These are phyloP conservation scores for Notarius quadriscutis DNA, from an alignment of 2,113 vertebrate genomes.

Conservation along the genomic window DNA sequence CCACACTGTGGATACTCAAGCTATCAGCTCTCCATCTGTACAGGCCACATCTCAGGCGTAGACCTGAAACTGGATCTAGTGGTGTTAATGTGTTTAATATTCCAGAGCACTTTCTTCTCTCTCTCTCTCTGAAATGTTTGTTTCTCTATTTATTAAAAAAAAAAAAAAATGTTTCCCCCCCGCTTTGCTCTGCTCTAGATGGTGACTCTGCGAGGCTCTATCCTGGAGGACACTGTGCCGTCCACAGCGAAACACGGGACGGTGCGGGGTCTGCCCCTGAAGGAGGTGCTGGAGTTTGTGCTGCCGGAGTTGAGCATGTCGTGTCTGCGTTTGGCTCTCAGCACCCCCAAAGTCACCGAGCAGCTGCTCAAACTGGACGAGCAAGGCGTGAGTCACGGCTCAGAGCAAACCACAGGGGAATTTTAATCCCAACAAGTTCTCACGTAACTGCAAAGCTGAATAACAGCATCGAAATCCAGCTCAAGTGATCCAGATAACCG, in stretches of 20 bases:
- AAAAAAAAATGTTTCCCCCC: no score
- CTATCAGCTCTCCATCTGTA: neutral
- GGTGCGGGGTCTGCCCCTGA: conserved; percentile 81
- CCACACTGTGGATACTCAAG: conserved; percentile 49
- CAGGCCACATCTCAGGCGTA: neutral
- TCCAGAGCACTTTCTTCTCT: neutral
- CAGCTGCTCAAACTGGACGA: conserved; percentile 94
- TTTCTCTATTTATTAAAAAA: neutral
- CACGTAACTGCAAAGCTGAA: neutral
- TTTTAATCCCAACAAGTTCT: neutral
- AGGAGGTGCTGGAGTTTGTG: conserved; percentile 85
- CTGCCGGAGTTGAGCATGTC: conserved; percentile 84
- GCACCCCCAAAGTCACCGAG: conserved; percentile 84
- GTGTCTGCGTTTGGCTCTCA: conserved; percentile 83
- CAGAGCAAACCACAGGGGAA: neutral
- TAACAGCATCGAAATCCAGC: neutral
- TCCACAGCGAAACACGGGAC: conserved; percentile 81
- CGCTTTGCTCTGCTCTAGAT: conserved; percentile 68
- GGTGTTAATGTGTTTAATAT: neutral
- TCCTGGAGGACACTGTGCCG: conserved; percentile 85
- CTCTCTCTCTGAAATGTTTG: neutral
- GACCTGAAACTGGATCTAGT: neutral
- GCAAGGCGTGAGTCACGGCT: conserved; percentile 81
- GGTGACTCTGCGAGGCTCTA: conserved; percentile 84
- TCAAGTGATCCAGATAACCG: neutral